Percentiles rank a stretch among this genome's conserved stretches.
These are phyloP conservation scores for Panagrolaimus sp. DNA, from an alignment of 1,140 invertebrate genomes.

Conservation along the genomic window DNA sequence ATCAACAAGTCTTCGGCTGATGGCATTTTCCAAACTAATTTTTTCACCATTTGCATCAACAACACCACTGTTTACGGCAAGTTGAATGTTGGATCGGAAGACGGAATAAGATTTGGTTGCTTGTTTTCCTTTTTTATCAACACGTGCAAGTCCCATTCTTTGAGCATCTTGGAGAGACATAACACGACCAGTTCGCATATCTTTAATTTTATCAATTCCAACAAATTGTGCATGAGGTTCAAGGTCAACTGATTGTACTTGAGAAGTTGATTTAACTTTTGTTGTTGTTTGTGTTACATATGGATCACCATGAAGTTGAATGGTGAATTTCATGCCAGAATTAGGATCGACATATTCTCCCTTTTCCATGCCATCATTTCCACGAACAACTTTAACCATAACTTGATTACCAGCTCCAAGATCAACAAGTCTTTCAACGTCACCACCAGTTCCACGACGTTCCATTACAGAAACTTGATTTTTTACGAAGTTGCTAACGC, in stretches of 20 bases:
- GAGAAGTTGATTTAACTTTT: conserved; percentile 52
- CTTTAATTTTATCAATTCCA: conserved; percentile 56
- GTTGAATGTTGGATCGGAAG: conserved; percentile 57
- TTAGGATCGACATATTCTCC: conserved; percentile 75
- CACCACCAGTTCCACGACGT: conserved; percentile 13
- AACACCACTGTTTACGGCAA: conserved; percentile 57
- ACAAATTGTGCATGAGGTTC: conserved; percentile 58
- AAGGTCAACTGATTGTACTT: conserved; percentile 58
- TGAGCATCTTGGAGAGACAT: conserved; percentile 56
- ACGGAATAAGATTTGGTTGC: conserved; percentile 53
- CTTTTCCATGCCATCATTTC: conserved; percentile 63
- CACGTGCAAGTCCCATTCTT: conserved; percentile 52
- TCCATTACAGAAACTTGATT: conserved; percentile 26
- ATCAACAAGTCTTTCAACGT: conserved; percentile 42
- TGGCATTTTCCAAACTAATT: conserved; percentile 61
- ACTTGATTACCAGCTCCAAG: conserved; percentile 49
- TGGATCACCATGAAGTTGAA: conserved; percentile 60
- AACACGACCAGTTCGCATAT: conserved; percentile 50
- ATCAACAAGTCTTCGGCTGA: conserved; percentile 59
- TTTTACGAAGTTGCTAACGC: conserved; percentile 21
- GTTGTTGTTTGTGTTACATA: conserved; percentile 59
- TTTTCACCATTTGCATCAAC: conserved; percentile 47
- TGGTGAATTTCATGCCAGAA: conserved; percentile 69
- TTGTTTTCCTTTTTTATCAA: conserved; percentile 59
- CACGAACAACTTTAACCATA: conserved; percentile 45